These are phyloP conservation scores for Ailuropoda melanoleuca DNA, from an alignment of 2,113 vertebrate species.

Conservation along the genomic window DNA sequence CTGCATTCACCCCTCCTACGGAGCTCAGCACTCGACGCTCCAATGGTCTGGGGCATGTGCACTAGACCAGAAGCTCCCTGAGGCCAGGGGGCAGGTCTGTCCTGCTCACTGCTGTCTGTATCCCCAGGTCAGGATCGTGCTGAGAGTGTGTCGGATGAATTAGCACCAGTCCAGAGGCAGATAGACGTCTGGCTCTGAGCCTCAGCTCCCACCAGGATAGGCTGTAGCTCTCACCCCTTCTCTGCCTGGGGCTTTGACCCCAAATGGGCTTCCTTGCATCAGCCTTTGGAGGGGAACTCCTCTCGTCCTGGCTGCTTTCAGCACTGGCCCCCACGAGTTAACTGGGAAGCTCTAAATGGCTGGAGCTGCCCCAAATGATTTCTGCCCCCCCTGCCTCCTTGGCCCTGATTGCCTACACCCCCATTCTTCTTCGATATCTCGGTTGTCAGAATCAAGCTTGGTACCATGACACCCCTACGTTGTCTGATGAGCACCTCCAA, in stretches of 20 bases:
- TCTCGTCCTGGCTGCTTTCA: neutral
- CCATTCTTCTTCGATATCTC: neutral
- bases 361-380: neutral
- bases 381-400: neutral
- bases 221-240: neutral
- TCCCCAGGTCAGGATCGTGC: neutral
- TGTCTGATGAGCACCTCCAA: neutral
- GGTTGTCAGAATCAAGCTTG: neutral
- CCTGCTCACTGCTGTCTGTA: neutral
- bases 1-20: fast-evolving
- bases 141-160: neutral
- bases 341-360: neutral
- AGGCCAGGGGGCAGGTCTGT: neutral
- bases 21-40: fast-evolving
- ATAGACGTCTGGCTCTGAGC: neutral
- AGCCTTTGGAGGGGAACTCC: neutral
- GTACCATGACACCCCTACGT: fast-evolving
- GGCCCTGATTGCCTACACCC: no score
- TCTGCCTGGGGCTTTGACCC: neutral
- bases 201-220: neutral
- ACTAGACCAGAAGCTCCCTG: neutral
- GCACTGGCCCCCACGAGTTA: neutral
- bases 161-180: no score
- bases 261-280: no score
- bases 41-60: no score